Evolutionary conservation across 2,113 vertebrate species (phyloP).

Genomic region (Phyllostomus hastatus): DNA sequence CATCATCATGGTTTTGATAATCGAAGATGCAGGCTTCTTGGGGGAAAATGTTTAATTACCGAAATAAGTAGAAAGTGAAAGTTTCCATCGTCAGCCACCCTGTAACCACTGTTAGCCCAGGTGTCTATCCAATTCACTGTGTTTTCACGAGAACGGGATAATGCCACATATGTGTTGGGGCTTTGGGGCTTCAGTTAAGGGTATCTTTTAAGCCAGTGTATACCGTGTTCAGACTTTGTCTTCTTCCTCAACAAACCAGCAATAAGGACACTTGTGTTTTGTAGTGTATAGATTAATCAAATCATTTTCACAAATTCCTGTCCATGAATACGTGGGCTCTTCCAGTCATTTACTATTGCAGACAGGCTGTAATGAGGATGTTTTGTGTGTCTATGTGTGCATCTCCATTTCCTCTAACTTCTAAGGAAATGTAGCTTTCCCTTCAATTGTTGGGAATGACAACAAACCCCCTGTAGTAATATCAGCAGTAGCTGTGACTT

Average conservation of each 20-base stretch:
- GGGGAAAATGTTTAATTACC: neutral
- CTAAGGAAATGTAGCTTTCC: constrained; percentile 20
- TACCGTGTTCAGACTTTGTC: neutral
- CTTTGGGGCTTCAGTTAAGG: neutral
- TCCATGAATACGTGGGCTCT: neutral
- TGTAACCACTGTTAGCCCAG: neutral
- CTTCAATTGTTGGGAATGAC: neutral
- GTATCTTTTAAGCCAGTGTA: neutral
- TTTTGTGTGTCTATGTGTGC: neutral
- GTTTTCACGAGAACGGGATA: neutral
- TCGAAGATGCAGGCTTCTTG: neutral
- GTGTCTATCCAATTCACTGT: neutral
- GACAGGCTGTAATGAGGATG: neutral
- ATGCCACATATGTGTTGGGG: neutral
- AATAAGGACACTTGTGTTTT: neutral
- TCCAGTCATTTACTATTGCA: neutral
- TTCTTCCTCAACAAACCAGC: neutral
- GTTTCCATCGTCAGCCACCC: neutral
- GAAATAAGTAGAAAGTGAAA: constrained; percentile 17
- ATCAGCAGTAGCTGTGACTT: neutral
- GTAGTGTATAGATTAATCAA: neutral
- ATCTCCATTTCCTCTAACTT: constrained; percentile 9
- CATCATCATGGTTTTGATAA: neutral
- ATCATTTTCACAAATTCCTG: neutral
- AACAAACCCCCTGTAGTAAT: neutral